Conservation (phyloP, 2,888 invertebrate species). For the Calephelis perditalis region DNA sequence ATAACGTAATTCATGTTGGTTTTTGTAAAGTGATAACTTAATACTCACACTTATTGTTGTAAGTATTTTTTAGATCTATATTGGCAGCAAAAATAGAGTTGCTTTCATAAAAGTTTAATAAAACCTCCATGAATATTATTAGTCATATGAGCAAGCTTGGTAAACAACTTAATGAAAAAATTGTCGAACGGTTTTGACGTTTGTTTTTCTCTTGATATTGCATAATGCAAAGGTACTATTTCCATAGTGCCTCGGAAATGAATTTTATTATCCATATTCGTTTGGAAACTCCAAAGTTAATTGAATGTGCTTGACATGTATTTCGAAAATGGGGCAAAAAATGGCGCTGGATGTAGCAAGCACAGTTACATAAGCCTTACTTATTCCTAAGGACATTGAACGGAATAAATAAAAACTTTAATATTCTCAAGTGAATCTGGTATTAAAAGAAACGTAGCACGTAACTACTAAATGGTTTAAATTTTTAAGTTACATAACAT, state of each 20-base stretch:
- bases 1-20: no score
- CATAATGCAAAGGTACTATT: not conserved
- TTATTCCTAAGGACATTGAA: not conserved
- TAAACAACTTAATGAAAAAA: constrained; percentile 8
- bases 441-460: not conserved
- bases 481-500: not conserved
- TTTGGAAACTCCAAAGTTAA: constrained; percentile 11
- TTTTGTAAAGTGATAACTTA: no score
- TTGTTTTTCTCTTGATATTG: constrained; percentile 2
- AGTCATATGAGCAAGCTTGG: not conserved
- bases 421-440: constrained; percentile 4
- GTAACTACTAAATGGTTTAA: not conserved
- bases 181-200: not conserved
- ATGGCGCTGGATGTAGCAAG: constrained; percentile 17
- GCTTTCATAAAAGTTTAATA: constrained; percentile 5
- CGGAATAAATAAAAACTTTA: constrained; percentile 1
- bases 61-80: no score
- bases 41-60: no score
- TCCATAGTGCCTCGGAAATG: not conserved
- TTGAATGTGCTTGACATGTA: constrained; percentile 11
- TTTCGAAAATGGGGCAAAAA: constrained; percentile 16
- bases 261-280: not conserved
- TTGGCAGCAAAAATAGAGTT: no score
- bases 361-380: constrained; percentile 16
- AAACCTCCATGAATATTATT: not conserved